Conservation (phyloP, 2,888 invertebrate species). For the Dysmachus trigonus region DNA sequence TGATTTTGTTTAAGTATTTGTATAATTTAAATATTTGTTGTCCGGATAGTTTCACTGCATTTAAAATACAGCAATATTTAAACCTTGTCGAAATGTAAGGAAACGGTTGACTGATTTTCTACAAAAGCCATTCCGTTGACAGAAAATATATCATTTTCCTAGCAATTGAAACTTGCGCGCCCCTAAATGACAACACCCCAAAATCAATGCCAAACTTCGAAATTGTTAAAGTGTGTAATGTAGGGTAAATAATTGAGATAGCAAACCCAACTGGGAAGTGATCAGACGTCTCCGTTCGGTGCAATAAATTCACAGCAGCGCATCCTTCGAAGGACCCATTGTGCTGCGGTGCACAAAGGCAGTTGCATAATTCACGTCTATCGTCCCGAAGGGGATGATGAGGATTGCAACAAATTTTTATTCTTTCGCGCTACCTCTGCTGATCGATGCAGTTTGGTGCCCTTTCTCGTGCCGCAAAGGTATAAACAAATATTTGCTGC, state of each 20-base stretch:
- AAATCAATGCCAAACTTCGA: conserved; percentile 6
- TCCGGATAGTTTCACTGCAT: neutral
- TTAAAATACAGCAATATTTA: neutral
- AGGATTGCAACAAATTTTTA: conserved; percentile 31
- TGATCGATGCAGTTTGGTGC: conserved; percentile 34
- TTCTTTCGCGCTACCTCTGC: conserved; percentile 21
- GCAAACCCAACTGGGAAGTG: conserved; percentile 19
- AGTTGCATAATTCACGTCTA: conserved; percentile 36
- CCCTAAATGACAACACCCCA: conserved; percentile 18
- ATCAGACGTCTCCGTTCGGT: conserved; percentile 2
- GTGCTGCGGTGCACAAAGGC: conserved; percentile 1
- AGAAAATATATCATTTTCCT: neutral
- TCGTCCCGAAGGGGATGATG: conserved; percentile 21
- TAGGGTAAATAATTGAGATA: conserved; percentile 36
- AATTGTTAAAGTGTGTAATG: conserved; percentile 37
- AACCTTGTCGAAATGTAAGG: conserved; percentile 6
- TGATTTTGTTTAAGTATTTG: too few species aligned
- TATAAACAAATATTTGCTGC: conserved; percentile 49
- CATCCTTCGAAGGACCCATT: conserved; percentile 20
- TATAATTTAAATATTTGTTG: neutral
- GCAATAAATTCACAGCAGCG: conserved; percentile 29
- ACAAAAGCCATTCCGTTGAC: conserved; percentile 18
- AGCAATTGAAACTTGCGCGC: neutral
- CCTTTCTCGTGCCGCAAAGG: conserved; percentile 48
- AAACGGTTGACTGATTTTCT: neutral